These are phyloP conservation scores for Pterocles orientalis DNA, from an alignment of 2,113 vertebrate species.

Conservation along the genomic window DNA sequence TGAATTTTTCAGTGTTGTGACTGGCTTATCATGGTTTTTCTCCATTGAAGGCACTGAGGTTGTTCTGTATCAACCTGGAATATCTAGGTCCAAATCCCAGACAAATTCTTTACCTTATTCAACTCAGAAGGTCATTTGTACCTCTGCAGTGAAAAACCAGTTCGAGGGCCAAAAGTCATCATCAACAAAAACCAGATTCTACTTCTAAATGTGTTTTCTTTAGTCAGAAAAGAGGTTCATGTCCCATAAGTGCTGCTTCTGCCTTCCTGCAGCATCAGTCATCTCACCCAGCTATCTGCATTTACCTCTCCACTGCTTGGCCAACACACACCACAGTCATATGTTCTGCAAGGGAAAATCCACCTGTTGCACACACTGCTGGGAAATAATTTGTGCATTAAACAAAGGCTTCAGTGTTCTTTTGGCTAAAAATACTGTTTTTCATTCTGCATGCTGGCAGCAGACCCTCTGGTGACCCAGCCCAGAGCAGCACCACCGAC, in stretches of 20 bases:
- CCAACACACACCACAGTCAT: background rate
- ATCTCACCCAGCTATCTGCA: background rate
- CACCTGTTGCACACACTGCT: background rate
- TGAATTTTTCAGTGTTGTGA: background rate
- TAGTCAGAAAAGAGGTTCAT: background rate
- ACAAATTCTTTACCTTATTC: background rate
- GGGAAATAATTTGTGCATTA: background rate
- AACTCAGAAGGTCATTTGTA: background rate
- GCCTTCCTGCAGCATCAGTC: background rate
- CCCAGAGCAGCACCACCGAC: background rate
- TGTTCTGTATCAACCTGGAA: background rate
- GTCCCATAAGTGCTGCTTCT: background rate
- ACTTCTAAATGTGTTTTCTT: background rate
- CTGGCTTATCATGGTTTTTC: background rate
- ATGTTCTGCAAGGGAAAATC: background rate
- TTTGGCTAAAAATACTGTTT: background rate
- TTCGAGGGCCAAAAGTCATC: background rate
- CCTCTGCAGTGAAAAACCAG: background rate
- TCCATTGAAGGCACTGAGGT: background rate
- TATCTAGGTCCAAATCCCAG: background rate
- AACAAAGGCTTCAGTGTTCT: background rate
- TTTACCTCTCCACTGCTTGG: background rate
- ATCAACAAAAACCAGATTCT: background rate
- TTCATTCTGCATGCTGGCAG: background rate
- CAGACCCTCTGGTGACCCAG: background rate